Percentiles rank a stretch among this genome's conserved stretches.
phyloP scores from a whole-genome alignment of 2,797 vertebrate species.

The Pogoniulus pusillus region DNA sequence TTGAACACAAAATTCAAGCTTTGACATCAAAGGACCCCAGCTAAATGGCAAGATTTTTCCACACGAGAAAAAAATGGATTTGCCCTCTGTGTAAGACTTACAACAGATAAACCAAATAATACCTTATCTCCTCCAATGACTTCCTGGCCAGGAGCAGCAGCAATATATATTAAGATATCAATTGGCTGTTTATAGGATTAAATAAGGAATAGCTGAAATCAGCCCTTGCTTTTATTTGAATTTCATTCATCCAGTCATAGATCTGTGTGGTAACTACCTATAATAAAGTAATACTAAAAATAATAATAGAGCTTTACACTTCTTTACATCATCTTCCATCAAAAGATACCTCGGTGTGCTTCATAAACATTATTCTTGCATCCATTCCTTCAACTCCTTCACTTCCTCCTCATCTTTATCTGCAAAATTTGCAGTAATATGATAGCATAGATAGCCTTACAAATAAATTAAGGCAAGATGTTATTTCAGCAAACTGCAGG shows the following conservation, averaged over 20 bases:
- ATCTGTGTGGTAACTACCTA: conserved; percentile 47
- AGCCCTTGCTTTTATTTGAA: conserved; percentile 54
- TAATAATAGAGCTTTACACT: conserved; percentile 33
- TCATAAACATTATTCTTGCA: conserved; percentile 32
- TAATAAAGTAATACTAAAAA: conserved; percentile 45
- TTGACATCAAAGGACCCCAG: neutral
- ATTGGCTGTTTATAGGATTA: conserved; percentile 63
- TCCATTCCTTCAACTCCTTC: conserved; percentile 18
- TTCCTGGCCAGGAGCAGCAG: conserved; percentile 52
- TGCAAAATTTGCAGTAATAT: neutral
- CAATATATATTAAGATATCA: conserved; percentile 63
- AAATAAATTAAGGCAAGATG: neutral
- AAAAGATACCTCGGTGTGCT: neutral
- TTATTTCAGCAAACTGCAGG: neutral
- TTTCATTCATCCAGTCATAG: conserved; percentile 62
- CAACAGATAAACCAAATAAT: conserved; percentile 48
- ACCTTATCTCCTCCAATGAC: conserved; percentile 56
- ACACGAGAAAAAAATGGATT: conserved; percentile 17
- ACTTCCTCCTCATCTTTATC: conserved; percentile 16
- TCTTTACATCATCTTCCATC: conserved; percentile 16
- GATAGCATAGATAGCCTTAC: neutral
- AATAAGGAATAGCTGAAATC: conserved; percentile 53
- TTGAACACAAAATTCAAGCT: conserved; percentile 11
- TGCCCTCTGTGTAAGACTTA: conserved; percentile 22
- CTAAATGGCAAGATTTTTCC: conserved; percentile 12